A percentile compares a stretch with the other conserved stretches of the same genome.
These are phyloP conservation scores for Dicrostonyx torquatus DNA, from an alignment of 2,797 vertebrate species.

Conservation along the genomic window DNA sequence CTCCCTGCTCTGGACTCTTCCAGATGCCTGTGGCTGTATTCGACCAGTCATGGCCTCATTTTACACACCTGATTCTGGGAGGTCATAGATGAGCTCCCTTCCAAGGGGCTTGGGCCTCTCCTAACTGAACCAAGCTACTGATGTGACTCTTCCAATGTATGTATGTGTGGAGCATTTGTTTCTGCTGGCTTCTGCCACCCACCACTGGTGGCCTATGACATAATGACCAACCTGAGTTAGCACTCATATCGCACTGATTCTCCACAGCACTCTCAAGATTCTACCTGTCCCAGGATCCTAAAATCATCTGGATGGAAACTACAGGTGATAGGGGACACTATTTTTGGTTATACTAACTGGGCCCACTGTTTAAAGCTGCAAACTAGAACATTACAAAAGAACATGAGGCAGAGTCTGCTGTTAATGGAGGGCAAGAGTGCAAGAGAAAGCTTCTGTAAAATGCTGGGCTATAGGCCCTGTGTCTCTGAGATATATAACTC, in stretches of 20 bases:
- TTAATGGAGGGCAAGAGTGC: slow-evolving; percentile 49
- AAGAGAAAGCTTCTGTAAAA: slow-evolving; percentile 32
- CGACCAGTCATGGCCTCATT: neutral
- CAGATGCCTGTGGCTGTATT: neutral
- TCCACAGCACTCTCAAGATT: slow-evolving; percentile 44
- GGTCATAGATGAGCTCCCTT: neutral
- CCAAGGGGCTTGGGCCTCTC: neutral
- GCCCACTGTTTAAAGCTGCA: neutral
- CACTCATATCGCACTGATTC: slow-evolving; percentile 19
- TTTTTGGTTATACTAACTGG: slow-evolving; percentile 15
- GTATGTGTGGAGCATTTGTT: neutral
- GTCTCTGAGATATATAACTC: slow-evolving; percentile 15
- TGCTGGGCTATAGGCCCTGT: neutral
- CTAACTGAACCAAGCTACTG: neutral
- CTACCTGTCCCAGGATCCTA: neutral
- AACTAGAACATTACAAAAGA: slow-evolving; percentile 34
- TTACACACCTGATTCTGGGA: neutral
- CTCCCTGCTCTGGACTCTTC: neutral
- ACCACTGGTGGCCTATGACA: neutral
- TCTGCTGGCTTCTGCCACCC: neutral
- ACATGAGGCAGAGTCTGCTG: neutral
- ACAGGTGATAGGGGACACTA: neutral
- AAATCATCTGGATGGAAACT: slow-evolving; percentile 49
- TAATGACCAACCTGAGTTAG: neutral
- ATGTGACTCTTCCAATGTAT: neutral